Percentiles rank a stretch among this genome's conserved stretches.
Conservation (phyloP, 2,888 invertebrate species). For the Microplitis manilae region DNA sequence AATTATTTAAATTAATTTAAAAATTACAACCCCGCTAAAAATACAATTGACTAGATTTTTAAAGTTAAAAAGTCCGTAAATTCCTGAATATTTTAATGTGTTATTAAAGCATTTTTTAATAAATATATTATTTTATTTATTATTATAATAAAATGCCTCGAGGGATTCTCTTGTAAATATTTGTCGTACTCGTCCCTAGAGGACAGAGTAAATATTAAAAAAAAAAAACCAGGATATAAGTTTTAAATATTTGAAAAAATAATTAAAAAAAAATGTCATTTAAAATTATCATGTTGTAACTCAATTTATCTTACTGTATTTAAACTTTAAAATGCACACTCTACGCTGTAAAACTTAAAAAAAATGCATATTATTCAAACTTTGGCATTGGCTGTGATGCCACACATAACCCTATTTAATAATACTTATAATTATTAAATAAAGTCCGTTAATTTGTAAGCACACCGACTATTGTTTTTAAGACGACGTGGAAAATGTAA, state of each 20-base stretch:
- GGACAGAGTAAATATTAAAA: not conserved
- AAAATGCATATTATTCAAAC: not conserved
- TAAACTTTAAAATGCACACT: not conserved
- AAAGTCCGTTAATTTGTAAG: not conserved
- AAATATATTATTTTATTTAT: too few species aligned
- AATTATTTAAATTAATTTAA: not conserved
- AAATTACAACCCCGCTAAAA: not conserved
- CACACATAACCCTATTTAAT: not conserved
- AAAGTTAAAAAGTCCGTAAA: too few species aligned
- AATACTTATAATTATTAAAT: not conserved
- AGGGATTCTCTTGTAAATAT: conserved; percentile 7
- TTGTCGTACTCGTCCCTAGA: not conserved
- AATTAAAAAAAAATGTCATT: conserved; percentile 25
- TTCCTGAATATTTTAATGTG: too few species aligned
- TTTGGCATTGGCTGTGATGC: not conserved
- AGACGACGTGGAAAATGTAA: not conserved
- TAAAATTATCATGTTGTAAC: not conserved
- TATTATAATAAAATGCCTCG: not conserved
- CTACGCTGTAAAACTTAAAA: not conserved
- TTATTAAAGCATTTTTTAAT: not conserved
- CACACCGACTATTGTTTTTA: not conserved
- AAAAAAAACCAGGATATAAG: not conserved
- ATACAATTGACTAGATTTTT: too few species aligned
- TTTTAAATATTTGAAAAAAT: conserved; percentile 10
- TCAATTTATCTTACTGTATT: not conserved